Base-by-base conservation (phyloP, 2,113 vertebrate species). In the Struthio camelus region DNA sequence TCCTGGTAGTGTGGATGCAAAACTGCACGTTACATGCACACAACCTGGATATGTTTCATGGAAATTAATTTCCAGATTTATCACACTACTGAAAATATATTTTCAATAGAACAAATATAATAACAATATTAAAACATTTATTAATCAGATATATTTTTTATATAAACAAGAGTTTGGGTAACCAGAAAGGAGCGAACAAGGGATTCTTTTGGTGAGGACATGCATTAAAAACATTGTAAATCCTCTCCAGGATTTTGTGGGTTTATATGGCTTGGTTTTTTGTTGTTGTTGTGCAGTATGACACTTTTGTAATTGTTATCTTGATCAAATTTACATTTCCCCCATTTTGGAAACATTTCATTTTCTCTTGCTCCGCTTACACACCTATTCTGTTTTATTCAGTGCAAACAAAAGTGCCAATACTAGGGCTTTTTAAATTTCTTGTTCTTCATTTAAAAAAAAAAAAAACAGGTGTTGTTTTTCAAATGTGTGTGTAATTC, bases 111-210 rank as follows among this genome's bases (percentile, higher is more conserved):
- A 96, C 95, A 90, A 73, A 97, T 96, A 78, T 89, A 96, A 88
- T 76, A 92, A 85, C 62, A 80, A 36, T 97, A 94, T 94, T 90
- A 90, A 97, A 95, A 94, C 95, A 94, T 97, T 92, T 98, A 97
- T 94, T 97, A 97, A 94, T 92, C 94, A 94, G 93, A 98, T 98
- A 89, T 98, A 98, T 98, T 97, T 98, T 98, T 98, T 98, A 97
- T 98, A 98, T 96, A 62, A 95, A 92, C 40, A 94, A 94, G 73
- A 87, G 89, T 96, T 93, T 97, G 96, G 71, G 85, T 96, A 96
- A 95, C 81, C 93, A 95, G 73, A 95, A 95, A 89, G 90, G 76
- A 96, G 94, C 95, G 91, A 96, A 69, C n/a, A 90, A 85, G 62
- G 38, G 61, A 81, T 93, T 90, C 72, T 69, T 81, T 93, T 70